A percentile compares a stretch with the other conserved stretches of the same genome.
phyloP scores from a whole-genome alignment of 2,797 vertebrate species.

The Lindbergichthys nudifrons region DNA sequence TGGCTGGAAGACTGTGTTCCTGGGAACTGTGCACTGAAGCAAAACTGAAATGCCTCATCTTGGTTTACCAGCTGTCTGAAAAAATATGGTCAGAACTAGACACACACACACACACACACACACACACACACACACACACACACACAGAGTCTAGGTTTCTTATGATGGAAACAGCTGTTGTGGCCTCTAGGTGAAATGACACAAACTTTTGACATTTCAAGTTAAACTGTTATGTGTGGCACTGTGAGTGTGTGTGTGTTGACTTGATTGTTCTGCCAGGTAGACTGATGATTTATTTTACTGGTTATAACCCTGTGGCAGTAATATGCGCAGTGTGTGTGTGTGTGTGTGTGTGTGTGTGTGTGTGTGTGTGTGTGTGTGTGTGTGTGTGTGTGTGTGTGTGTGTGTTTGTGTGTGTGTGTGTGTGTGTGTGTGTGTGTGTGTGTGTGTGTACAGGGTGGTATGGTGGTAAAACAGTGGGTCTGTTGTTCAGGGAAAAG shows the following conservation, averaged over 20 bases:
- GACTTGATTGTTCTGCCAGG: conserved; percentile 20
- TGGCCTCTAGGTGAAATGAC: conserved; percentile 28
- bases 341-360: background rate
- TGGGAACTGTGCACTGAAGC: background rate
- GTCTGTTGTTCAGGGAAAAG: conserved; percentile 29
- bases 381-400: background rate
- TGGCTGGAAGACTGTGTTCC: background rate
- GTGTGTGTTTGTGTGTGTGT: conserved; percentile 3
- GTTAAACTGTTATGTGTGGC: conserved; percentile 5
- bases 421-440: conserved; percentile 1
- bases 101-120: no score
- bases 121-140: conserved; percentile 3
- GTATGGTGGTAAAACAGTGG: conserved; percentile 20
- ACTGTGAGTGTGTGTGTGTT: conserved; percentile 11
- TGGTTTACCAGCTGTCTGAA: conserved; percentile 44
- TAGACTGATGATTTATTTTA: conserved; percentile 32
- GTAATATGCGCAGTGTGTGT: background rate
- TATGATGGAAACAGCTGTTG: conserved; percentile 56
- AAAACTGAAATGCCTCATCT: conserved; percentile 3
- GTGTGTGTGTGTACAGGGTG: background rate
- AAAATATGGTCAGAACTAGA: conserved; percentile 22
- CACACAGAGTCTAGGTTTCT: conserved; percentile 2
- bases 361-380: background rate
- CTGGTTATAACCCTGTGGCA: conserved; percentile 17
- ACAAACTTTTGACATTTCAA: conserved; percentile 19